These are phyloP conservation scores for Tribolium freemani DNA, from an alignment of 2,888 invertebrate species.

Conservation along the genomic window DNA sequence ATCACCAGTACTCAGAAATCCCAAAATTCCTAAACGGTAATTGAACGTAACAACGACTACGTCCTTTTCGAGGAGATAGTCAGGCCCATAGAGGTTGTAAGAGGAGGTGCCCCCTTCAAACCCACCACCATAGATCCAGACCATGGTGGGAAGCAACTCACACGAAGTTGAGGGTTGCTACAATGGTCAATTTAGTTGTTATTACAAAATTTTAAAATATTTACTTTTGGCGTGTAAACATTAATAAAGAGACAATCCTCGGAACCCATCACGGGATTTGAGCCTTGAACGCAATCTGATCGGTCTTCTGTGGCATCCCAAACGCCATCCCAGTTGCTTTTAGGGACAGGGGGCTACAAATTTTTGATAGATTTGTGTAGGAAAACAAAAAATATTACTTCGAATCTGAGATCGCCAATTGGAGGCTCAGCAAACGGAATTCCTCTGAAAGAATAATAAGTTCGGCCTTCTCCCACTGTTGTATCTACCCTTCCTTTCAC, in stretches of 20 bases:
- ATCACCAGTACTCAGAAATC: conserved; percentile 53
- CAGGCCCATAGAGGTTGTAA: conserved; percentile 46
- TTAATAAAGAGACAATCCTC: conserved; percentile 53
- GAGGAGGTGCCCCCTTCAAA: conserved; percentile 48
- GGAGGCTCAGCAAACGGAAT: conserved; percentile 51
- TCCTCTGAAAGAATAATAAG: conserved; percentile 45
- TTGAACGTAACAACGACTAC: conserved; percentile 52
- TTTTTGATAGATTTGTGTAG: background rate
- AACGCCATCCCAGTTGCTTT: conserved; percentile 47
- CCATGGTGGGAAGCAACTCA: conserved; percentile 48
- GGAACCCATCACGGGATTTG: conserved; percentile 37
- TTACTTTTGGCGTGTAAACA: conserved; percentile 51
- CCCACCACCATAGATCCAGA: conserved; percentile 53
- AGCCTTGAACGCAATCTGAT: conserved; percentile 46
- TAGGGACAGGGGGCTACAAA: conserved; percentile 71
- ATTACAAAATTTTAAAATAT: background rate
- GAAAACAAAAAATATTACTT: conserved; percentile 29
- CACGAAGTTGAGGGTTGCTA: conserved; percentile 1
- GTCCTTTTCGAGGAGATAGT: conserved; percentile 49
- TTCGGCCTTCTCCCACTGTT: conserved; percentile 25
- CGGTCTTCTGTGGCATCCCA: conserved; percentile 47
- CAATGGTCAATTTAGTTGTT: too few species aligned
- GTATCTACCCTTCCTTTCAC: conserved; percentile 44
- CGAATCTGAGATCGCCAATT: conserved; percentile 37
- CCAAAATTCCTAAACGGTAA: conserved; percentile 51